Evolutionary conservation across 2,888 invertebrate species (phyloP), one percentile per base, ranked within the genome.

Genomic region (Ariolimax columbianus): DNA sequence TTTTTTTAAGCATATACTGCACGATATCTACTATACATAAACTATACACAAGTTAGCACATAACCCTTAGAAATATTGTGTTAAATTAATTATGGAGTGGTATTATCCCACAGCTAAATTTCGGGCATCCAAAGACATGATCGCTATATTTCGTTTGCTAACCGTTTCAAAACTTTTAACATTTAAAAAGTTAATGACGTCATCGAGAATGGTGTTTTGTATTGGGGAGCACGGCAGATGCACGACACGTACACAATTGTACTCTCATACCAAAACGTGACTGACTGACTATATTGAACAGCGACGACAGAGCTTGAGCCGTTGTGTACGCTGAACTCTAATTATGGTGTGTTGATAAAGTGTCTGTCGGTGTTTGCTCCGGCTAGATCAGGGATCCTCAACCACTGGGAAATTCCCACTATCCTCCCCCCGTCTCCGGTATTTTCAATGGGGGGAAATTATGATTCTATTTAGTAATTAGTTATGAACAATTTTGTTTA

Each of bases 21-120:
- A n/a, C 43, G 9, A n/a, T 73, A 73, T 43, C n/a, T 73, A 73
- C 40, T 73, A 43, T 73, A 40, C 72, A 72, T 72, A 40, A 72
- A 72, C 6, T 72, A 40, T 72, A 66, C 33, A 66, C 1, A 63
- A n/a, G 59, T 26, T n/a, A 63, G n/a, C 2, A n/a, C 4, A n/a
- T n/a, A 23, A 63, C 47, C 9, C 59, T 63, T 63, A n/a, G n/a
- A 63, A n/a, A 14, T n/a, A 63, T n/a, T 63, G 26, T 68, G 68
- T 36, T 9, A 68, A 33, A 33, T 36, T 17, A 68, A 68, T 36
- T 1, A 36, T 33, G 68, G 33, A 36, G 36, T 36, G 33, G 23
- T 36, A 14, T 33, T 68, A 19, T 68, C n/a, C 26, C 2, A n/a
- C 59, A n/a, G n/a, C 59, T 68, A 36, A 17, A 36, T 68, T 68